Evolutionary conservation across 2,797 vertebrate species (phyloP).

Genomic region (Carcharodon carcharias): DNA sequence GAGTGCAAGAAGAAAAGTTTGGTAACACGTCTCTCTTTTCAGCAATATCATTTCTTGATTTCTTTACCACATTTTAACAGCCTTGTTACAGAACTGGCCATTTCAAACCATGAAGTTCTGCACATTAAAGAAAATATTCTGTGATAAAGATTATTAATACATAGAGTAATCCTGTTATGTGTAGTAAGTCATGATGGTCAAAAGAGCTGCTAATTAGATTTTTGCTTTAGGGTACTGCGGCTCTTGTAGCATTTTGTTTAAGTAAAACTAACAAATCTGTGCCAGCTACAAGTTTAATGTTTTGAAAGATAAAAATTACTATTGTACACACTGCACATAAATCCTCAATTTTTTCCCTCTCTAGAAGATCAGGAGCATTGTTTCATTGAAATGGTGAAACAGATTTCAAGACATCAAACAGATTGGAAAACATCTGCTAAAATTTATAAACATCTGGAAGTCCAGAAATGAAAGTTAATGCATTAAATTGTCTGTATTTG

Average conservation of each 20-base stretch:
- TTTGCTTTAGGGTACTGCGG: neutral
- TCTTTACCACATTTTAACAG: neutral
- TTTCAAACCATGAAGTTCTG: neutral
- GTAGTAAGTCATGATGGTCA: neutral
- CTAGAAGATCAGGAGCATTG: neutral
- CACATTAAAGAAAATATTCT: neutral
- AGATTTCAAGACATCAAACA: neutral
- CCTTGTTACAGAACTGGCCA: neutral
- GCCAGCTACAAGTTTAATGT: neutral
- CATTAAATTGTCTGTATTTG: neutral
- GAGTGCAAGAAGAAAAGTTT: neutral
- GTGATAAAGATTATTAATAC: neutral
- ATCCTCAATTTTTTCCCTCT: neutral
- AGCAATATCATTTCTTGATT: neutral
- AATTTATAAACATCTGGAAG: neutral
- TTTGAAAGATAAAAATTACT: neutral
- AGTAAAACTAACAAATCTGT: neutral
- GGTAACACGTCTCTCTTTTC: neutral
- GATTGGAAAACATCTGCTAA: neutral
- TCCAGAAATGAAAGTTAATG: neutral
- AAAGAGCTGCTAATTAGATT: neutral
- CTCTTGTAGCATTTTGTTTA: neutral
- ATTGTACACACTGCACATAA: neutral
- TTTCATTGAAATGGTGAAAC: neutral
- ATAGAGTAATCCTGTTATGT: neutral